Conservation (phyloP, 2,113 vertebrate species). For the Ictalurus furcatus region DNA sequence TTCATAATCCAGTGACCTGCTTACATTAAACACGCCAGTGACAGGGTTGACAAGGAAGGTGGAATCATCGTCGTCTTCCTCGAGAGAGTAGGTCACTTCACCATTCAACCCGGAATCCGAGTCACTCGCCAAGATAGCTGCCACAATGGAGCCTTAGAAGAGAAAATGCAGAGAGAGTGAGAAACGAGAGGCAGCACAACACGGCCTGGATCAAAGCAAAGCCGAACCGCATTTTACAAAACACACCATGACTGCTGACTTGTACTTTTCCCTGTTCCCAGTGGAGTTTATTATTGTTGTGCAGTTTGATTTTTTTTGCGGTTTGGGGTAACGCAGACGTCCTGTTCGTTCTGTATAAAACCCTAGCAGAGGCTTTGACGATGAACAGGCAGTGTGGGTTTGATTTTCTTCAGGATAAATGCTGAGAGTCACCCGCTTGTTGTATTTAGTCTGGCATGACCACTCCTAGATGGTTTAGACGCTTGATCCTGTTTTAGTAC, state of each 20-base stretch:
- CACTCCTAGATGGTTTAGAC: conserved; percentile 11
- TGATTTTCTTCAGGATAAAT: conserved; percentile 35
- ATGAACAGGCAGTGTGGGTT: conserved; percentile 37
- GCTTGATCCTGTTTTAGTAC: conserved; percentile 32
- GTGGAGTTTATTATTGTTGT: conserved; percentile 37
- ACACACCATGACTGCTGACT: conserved; percentile 30
- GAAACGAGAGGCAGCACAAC: conserved; percentile 30
- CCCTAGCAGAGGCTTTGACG: conserved; percentile 20
- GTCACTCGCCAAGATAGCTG: conserved; percentile 90
- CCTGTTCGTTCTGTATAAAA: conserved; percentile 22
- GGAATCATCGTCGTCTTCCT: conserved; percentile 87
- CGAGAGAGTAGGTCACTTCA: conserved; percentile 91
- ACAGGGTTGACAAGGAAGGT: conserved; percentile 90
- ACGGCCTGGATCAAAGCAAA: conserved; percentile 22
- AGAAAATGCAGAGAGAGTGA: conserved; percentile 25
- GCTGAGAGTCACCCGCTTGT: conserved; percentile 16
- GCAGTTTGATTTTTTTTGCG: conserved; percentile 41
- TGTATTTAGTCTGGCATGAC: conserved; percentile 31
- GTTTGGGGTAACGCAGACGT: conserved; percentile 23
- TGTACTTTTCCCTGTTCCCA: conserved; percentile 25
- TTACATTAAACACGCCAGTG: conserved; percentile 94
- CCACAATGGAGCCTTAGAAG: conserved; percentile 88
- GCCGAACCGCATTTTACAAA: conserved; percentile 25
- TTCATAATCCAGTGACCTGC: conserved; percentile 85
- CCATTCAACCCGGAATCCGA: conserved; percentile 89